Base-by-base conservation (phyloP, 2,888 invertebrate genomes). In the Dinocampus coccinellae region DNA sequence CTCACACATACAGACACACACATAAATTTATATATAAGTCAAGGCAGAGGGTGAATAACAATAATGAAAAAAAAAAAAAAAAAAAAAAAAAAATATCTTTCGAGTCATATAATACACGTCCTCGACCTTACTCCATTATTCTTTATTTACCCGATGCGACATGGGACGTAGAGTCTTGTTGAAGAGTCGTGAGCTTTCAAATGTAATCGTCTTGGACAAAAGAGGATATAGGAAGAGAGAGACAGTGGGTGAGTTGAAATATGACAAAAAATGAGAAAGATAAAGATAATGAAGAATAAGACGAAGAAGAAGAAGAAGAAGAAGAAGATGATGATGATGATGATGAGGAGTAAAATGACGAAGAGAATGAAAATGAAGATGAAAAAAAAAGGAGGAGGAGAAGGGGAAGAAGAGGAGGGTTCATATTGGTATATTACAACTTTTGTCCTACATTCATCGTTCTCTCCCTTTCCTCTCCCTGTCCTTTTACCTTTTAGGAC, bases 111-210 rank as follows among this genome's bases (percentile, higher is more conserved):
- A 73, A 73, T 73, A 70, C 47, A 47, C 70, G 65, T 67, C 67
- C 66, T 64, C 69, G 63, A 73, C 70, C 66, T 68, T 61, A 61
- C 64, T 69, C 77, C 73, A 75, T 77, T 78, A 77, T 74, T 71
- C 74, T 75, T 77, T 76, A 78, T 77, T 78, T 76, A 78, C 76
- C n/a, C 73, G 67, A 72, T 73, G 74, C 74, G 75, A 47, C 47
- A 47, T 47, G 6, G 20, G 71, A 73, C 7, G 7, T 29, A 4
- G 69, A 75, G 74, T 74, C 75, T 76, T 70, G 67, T n/a, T n/a
- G n/a, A n/a, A 73, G 69, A 73, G 9, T n/a, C 16, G 1, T 73
- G 77, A 75, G 75, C 61, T 73, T 75, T 75, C 73, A 75, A 77
- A 76, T 75, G 77, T 75, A 76, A 73, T 73, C 55, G 72, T 70